Evolutionary conservation across 2,113 vertebrate genomes (phyloP), one percentile per base, ranked within the genome.

Genomic region (Ancistrus triradiatus): DNA sequence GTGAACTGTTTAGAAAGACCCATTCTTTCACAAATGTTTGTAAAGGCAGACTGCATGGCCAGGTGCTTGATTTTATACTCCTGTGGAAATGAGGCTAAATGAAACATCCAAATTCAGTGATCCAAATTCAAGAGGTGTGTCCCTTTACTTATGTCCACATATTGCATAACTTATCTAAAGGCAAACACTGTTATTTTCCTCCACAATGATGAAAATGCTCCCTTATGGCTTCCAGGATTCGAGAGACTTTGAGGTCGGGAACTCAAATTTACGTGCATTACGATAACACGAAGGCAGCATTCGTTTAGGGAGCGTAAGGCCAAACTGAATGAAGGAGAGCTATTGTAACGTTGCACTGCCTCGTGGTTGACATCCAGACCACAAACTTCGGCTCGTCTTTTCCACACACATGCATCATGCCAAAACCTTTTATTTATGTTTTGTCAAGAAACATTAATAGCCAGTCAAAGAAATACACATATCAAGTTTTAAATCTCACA

Each of bases 321-420:
- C 63, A 55, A 65, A 65, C 33, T 47, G 24, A 58, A 58, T 58
- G 40, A 65, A 65, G 52, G 62, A 56, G 42, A 55, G 19, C 17
- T 47, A 56, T 65, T 65, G 63, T 65, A 65, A 44, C 56, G 62
- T 56, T 37, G 28, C 28, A 48, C 31, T 57, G 63, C 46, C 42
- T 62, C 21, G 25, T 56, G 43, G 42, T 69, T 63, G 52, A 63
- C 63, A 48, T 63, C 59, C 67, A 63, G 38, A 57, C 63, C 52
- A 66, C 63, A 66, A 56, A 19, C 42, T 63, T 63, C 42, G 25
- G 21, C 37, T 57, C 9, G 38, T 55, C 19, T 38, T 55, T 47
- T 55, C 53, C 59, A 62, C 50, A 53, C 22, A 18, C 50, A 69
- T 3, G 40, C 31, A 24, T 3, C 37, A 46, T 38, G 57, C 38